Base-by-base conservation (phyloP, 2,113 vertebrate species). In the Gulo gulo region DNA sequence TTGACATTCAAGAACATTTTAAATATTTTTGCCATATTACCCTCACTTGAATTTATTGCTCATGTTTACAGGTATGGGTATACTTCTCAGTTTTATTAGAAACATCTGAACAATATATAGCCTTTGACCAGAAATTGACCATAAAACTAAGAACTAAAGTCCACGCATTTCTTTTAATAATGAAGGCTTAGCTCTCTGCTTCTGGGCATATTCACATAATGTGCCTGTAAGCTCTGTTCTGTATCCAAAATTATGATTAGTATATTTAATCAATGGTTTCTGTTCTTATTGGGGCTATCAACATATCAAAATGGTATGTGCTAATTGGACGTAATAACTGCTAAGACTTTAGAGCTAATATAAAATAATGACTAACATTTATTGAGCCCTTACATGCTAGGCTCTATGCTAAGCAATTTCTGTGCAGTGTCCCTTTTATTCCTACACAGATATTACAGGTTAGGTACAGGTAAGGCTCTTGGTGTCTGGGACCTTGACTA, bases 241-340 rank as follows among this genome's bases (percentile, higher is more conserved):
- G 84, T 82, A 95, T 83, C 94, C 91, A 89, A 91, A 96, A 97
- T 97, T 97, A 97, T 97, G 97, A 97, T 98, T 91, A 97, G 96
- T 97, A 85, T 97, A 94, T 97, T 98, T 98, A 98, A 97, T 98
- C 97, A 97, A 82, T 91, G 88, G 93, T 65, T 95, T 52, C 63
- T 96, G 81, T 96, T 81, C 91, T 97, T 92, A 92, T 79, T 55
- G 73, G 79, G 18, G 63, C 79, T 67, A 95, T 94, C 97, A 94
- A 85, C 84, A 61, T 82, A 97, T 97, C 96, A 98, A 88, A 94
- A 79, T 6, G 1, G 80, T 87, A 55, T 88, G 65, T 97, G 47
- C 92, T 97, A 97, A 98, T 95, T 97, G 88, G 71, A 88, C 45
- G 81, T 91, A 98, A 96, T 96, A 97, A 89, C 81, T 95, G 71